Percentiles rank a stretch among this genome's conserved stretches.
phyloP scores from a whole-genome alignment of 2,888 invertebrate genomes.

The Luffia ferchaultella region DNA sequence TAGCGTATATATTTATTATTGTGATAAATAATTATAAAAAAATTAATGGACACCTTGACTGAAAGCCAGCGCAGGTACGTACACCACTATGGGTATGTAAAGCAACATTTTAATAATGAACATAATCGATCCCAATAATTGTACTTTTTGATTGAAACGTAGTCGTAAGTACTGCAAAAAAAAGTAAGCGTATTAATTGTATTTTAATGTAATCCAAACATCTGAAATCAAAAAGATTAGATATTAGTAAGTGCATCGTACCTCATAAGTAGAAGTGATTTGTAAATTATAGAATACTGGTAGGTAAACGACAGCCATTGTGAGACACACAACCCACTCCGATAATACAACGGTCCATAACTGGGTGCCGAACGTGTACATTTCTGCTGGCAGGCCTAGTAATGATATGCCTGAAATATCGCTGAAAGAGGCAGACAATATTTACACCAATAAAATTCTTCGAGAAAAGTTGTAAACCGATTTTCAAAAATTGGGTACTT shows the following conservation, averaged over 20 bases:
- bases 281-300: slow-evolving; percentile 79
- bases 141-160: slow-evolving; percentile 73
- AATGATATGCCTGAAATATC: slow-evolving; percentile 79
- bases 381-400: slow-evolving; percentile 77
- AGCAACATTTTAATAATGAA: slow-evolving; percentile 78
- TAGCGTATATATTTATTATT: too few species aligned
- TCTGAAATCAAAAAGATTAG: too few species aligned
- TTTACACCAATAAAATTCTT: too few species aligned
- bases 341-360: slow-evolving; percentile 72
- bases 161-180: slow-evolving; percentile 77
- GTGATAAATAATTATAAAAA: too few species aligned
- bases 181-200: too few species aligned
- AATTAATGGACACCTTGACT: slow-evolving; percentile 71
- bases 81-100: slow-evolving; percentile 85
- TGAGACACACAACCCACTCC: slow-evolving; percentile 71
- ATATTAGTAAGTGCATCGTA: too few species aligned
- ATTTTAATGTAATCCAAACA: too few species aligned
- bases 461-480: too few species aligned
- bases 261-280: slow-evolving; percentile 80
- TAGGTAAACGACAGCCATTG: slow-evolving; percentile 71
- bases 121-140: slow-evolving; percentile 72
- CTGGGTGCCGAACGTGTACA: slow-evolving; percentile 80
- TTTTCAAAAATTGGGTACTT: too few species aligned
- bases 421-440: too few species aligned
- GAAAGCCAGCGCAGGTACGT: slow-evolving; percentile 87